phyloP scores from a whole-genome alignment of 2,113 vertebrate genomes.

The Octodon degus region DNA sequence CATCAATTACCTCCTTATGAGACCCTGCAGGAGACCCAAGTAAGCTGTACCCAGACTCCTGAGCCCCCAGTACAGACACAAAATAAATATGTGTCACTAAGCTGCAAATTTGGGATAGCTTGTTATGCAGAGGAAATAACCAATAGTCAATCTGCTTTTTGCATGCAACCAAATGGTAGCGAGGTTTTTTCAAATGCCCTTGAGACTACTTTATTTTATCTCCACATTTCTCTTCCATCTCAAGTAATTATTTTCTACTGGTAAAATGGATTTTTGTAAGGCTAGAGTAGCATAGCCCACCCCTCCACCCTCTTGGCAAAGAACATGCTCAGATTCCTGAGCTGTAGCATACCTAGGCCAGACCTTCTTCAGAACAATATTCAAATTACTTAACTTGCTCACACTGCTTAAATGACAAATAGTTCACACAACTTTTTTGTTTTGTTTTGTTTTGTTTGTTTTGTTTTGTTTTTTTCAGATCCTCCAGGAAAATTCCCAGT shows the following conservation, averaged over 20 bases:
- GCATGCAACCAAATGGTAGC: background rate
- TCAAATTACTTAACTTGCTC: conserved; percentile 56
- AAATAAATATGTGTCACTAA: background rate
- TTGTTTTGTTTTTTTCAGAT: too few species aligned
- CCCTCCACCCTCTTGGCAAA: background rate
- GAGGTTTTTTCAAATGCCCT: background rate
- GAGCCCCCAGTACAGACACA: background rate
- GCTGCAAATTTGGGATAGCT: background rate
- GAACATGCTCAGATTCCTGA: background rate
- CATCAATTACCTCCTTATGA: background rate
- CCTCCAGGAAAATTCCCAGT: too few species aligned
- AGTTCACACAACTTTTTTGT: too few species aligned
- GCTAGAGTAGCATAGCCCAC: background rate
- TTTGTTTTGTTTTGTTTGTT: too few species aligned
- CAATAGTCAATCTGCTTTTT: background rate
- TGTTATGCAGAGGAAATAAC: background rate
- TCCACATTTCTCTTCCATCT: background rate
- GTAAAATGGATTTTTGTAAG: conserved; percentile 53
- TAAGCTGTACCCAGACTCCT: background rate
- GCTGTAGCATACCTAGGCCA: background rate
- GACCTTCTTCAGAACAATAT: conserved; percentile 12
- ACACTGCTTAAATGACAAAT: conserved; percentile 54
- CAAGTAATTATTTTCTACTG: conserved; percentile 21
- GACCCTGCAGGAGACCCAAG: background rate
- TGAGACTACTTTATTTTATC: background rate